These are phyloP conservation scores for Trochalopteron elliotii DNA, from an alignment of 2,113 vertebrate genomes.

Conservation along the genomic window DNA sequence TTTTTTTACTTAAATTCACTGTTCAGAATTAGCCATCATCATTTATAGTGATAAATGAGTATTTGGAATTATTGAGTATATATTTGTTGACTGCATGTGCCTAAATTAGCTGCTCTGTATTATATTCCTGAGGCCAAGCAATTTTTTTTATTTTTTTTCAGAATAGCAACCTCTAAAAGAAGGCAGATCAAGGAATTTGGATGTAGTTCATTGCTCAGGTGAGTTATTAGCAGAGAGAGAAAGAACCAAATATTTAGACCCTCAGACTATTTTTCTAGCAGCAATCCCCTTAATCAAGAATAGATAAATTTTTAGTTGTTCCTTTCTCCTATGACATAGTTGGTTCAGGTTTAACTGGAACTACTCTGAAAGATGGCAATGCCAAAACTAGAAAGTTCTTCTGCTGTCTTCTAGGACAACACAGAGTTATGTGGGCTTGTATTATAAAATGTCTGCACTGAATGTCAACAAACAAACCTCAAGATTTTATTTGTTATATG, in stretches of 20 bases:
- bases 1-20: neutral
- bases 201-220: neutral
- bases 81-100: neutral
- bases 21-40: neutral
- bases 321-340: neutral
- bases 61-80: neutral
- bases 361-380: neutral
- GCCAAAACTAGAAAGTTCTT: neutral
- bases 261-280: neutral
- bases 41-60: neutral
- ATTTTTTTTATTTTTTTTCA: neutral
- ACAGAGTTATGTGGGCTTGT: neutral
- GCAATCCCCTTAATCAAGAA: neutral
- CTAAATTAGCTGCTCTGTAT: neutral
- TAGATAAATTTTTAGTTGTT: neutral
- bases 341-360: neutral
- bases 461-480: neutral
- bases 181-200: neutral
- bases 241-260: neutral
- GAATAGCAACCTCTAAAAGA: neutral
- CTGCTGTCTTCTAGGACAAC: neutral
- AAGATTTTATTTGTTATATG: neutral
- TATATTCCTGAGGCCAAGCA: neutral
- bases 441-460: neutral
- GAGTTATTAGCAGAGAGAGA: neutral